Evolutionary conservation across 2,888 invertebrate genomes (phyloP).

Genomic region (Oithona nana): DNA sequence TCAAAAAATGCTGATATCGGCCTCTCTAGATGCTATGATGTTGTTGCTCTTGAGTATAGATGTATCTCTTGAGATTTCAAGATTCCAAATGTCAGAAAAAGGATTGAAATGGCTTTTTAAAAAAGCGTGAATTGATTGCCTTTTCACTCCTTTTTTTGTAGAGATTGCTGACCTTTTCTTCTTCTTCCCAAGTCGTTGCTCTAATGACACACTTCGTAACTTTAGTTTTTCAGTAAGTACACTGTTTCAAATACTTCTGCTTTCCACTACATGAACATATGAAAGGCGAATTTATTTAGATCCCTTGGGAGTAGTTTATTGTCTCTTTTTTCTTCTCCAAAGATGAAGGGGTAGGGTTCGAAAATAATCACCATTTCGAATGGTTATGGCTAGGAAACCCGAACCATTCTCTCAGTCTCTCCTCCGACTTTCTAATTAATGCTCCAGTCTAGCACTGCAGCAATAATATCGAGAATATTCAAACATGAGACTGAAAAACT

Average conservation of each 20-base stretch:
- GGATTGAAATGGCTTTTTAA: neutral
- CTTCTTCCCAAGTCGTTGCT: too few species aligned
- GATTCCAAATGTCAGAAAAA: neutral
- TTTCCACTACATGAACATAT: too few species aligned
- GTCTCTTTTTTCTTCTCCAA: too few species aligned
- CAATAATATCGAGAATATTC: neutral
- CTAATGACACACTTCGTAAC: too few species aligned
- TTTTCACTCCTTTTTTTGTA: too few species aligned
- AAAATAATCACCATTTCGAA: neutral
- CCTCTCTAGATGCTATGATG: neutral
- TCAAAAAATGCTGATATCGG: neutral
- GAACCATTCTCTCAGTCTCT: too few species aligned
- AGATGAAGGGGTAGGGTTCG: too few species aligned
- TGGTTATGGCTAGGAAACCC: neutral
- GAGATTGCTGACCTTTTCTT: too few species aligned
- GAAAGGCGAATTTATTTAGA: too few species aligned
- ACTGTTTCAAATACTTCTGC: too few species aligned
- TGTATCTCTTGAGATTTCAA: neutral
- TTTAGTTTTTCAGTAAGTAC: too few species aligned
- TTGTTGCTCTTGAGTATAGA: neutral
- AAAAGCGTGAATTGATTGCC: neutral
- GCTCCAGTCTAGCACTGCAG: neutral
- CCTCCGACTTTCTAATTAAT: neutral
- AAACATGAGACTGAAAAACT: neutral
- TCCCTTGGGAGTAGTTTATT: too few species aligned